Base-by-base conservation (phyloP, 2,888 invertebrate genomes). In the Epinotia demarniana region DNA sequence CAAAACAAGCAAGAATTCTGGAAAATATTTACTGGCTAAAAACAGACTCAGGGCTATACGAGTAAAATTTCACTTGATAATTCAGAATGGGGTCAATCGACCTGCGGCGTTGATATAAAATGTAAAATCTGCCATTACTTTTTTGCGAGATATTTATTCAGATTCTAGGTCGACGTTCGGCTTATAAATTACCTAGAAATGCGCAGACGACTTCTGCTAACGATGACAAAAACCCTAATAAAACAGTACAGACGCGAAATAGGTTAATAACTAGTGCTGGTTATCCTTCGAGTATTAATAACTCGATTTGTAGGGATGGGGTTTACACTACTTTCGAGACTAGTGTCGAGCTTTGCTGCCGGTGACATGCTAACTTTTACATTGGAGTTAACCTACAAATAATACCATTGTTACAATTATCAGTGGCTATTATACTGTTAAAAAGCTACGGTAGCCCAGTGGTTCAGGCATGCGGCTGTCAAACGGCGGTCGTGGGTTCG, bases 211-310 rank as follows among this genome's bases (percentile, higher is more conserved):
- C 61, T 63, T 53, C 58, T 74, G 60, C 55, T 60, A 66, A 60
- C 64, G 75, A 75, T 75, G 75, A 75, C 75, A 72, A 75, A 75
- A 72, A 57, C 72, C 67, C 53, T 72, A 71, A 72, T 75, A 75
- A 75, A 75, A 66, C 64, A 57, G 70, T 27, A 53, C 71, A 19
- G 33, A 53, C 70, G 27, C 19, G 13, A 75, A 72, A 71, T 72
- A 60, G 75, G 75, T 72, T 75, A 72, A 75, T 66, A 72, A 67
- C 72, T 67, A 33, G 70, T 67, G 27, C 67, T 19, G 53, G 75
- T 72, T 72, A 75, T 75, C 75, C 75, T 67, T 75, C 66, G 33
- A 3, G 61, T 75, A 72, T 46, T 66, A 61, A 75, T 71, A 75
- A 60, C 75, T 55, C 33, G 66, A 43, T 75, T 46, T 67, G 61